Percentiles rank a stretch among this genome's conserved stretches.
Conservation (phyloP, 2,797 vertebrate genomes). For the Lepidocolaptes lacrymiger region DNA sequence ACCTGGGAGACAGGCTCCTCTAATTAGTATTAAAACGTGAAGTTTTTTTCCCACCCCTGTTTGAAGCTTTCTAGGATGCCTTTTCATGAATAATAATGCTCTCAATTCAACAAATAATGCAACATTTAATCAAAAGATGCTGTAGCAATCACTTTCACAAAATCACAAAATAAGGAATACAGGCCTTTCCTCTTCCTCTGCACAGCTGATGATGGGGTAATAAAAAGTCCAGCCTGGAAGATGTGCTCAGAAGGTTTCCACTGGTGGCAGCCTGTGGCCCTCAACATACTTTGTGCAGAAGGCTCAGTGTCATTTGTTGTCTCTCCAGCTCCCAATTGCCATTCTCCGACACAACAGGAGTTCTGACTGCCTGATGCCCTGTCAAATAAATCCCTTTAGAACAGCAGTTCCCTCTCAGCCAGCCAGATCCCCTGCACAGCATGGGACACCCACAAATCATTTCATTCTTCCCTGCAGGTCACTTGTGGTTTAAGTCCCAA, state of each 20-base stretch:
- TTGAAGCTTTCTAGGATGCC: constrained; percentile 71
- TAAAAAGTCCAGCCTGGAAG: neutral
- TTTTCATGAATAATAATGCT: constrained; percentile 74
- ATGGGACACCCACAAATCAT: neutral
- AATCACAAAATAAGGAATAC: neutral
- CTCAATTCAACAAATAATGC: constrained; percentile 49
- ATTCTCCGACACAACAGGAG: neutral
- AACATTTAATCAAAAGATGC: constrained; percentile 51
- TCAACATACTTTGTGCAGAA: neutral
- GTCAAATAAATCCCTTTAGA: neutral
- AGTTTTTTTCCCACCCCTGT: constrained; percentile 53
- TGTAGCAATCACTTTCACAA: constrained; percentile 17
- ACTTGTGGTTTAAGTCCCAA: neutral
- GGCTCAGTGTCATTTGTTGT: neutral
- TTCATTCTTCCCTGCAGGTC: neutral
- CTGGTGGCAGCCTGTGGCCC: neutral
- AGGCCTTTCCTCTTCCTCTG: neutral
- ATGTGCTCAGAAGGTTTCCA: neutral
- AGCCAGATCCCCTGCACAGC: neutral
- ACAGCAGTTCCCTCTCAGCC: neutral
- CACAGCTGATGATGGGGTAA: neutral
- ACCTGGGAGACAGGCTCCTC: constrained; percentile 75
- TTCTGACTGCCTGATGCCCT: neutral
- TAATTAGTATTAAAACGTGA: constrained; percentile 80
- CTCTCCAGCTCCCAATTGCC: neutral